Percentiles rank a stretch among this genome's conserved stretches.
phyloP scores from a whole-genome alignment of 2,113 vertebrate genomes.

The Apteryx mantelli region DNA sequence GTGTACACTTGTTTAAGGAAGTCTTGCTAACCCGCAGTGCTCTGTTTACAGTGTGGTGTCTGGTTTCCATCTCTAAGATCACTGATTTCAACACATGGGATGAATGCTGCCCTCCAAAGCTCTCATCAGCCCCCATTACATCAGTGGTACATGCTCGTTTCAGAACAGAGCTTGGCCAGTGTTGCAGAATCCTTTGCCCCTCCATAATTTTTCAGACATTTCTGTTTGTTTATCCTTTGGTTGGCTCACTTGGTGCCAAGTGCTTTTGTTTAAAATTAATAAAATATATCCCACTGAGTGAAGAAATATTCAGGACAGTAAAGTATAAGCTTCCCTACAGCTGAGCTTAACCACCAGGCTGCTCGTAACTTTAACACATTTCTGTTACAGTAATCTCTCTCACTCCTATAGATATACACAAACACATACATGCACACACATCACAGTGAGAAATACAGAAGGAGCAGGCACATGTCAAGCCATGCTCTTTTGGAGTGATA shows the following conservation, averaged over 20 bases:
- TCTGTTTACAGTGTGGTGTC: not conserved
- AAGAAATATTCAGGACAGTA: constrained; percentile 32
- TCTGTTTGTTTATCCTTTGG: constrained; percentile 41
- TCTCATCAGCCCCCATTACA: not conserved
- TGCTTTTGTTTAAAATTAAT: constrained; percentile 26
- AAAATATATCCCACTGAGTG: constrained; percentile 30
- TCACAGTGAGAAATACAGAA: not conserved
- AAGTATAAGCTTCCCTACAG: not conserved
- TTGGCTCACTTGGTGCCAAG: constrained; percentile 17
- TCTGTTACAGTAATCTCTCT: not conserved
- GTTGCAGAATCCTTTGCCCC: not conserved
- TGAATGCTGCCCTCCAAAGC: not conserved
- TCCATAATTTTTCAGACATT: constrained; percentile 18
- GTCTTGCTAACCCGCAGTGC: not conserved
- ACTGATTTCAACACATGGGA: not conserved
- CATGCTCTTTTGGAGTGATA: not conserved
- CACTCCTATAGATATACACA: not conserved
- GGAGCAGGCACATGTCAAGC: not conserved
- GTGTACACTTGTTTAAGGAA: not conserved
- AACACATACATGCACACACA: fast-evolving
- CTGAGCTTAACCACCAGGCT: not conserved
- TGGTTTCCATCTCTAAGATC: constrained; percentile 35
- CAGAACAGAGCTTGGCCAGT: not conserved
- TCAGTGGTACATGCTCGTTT: not conserved
- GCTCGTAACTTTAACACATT: not conserved